Percentiles rank a stretch among this genome's conserved stretches.
Conservation (phyloP, 2,797 vertebrate genomes). For the Apodemus agrarius region DNA sequence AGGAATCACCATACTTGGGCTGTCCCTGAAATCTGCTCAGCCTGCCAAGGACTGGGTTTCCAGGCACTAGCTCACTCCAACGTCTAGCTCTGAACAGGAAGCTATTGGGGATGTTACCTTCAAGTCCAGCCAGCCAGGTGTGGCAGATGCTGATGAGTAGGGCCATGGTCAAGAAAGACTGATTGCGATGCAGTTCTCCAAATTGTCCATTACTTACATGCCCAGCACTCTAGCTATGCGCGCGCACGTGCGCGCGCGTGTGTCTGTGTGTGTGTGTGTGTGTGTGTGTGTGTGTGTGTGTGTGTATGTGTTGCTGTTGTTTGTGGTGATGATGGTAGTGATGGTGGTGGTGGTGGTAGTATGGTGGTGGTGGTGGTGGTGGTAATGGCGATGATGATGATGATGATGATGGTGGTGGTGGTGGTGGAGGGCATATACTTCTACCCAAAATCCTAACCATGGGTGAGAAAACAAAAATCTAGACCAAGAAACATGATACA, state of each 20-base stretch:
- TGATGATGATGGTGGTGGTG: neutral
- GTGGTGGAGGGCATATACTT: neutral
- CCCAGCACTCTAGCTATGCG: neutral
- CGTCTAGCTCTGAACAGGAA: neutral
- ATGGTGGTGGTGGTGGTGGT: fast-evolving
- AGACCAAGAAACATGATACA: neutral
- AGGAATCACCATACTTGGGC: too few species aligned
- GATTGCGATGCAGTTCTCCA: neutral
- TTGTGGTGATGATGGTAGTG: too few species aligned
- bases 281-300: too few species aligned
- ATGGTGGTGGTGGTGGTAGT: too few species aligned
- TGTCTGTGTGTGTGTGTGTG: too few species aligned
- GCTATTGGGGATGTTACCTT: too few species aligned
- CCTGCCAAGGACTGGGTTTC: neutral
- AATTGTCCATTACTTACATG: neutral
- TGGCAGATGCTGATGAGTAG: neutral
- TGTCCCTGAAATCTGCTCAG: neutral
- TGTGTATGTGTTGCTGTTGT: too few species aligned
- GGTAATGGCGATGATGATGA: neutral
- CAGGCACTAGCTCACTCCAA: too few species aligned
- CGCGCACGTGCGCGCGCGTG: too few species aligned
- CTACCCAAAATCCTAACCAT: neutral
- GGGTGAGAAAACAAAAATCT: neutral
- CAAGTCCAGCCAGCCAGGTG: neutral
- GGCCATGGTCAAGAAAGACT: fast-evolving